Percentiles rank a stretch among this genome's conserved stretches.
These are phyloP conservation scores for Pterostichus niger DNA, from an alignment of 2,888 invertebrate genomes.

Conservation along the genomic window DNA sequence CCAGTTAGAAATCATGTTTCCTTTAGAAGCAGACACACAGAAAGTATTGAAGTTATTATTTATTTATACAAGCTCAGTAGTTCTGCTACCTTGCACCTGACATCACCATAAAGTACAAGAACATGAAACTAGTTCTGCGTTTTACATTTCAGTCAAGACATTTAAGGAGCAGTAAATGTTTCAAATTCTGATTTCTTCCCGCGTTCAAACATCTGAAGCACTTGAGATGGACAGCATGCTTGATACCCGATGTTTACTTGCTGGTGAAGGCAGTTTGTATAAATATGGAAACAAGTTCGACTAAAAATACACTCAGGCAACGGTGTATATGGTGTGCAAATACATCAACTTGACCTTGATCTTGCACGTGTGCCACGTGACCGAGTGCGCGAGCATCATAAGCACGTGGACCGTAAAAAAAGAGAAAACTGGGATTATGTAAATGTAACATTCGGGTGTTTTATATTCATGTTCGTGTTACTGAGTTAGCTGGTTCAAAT, in stretches of 20 bases:
- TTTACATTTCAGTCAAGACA: background rate
- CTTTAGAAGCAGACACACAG: slow-evolving; percentile 6
- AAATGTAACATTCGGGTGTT: slow-evolving; percentile 24
- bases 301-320: slow-evolving; percentile 21
- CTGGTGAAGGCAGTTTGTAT: slow-evolving; percentile 34
- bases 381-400: slow-evolving; percentile 15
- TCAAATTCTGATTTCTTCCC: slow-evolving; percentile 38
- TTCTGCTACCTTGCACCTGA: background rate
- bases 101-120: background rate
- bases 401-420: slow-evolving; percentile 34
- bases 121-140: too few species aligned
- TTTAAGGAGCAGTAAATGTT: slow-evolving; percentile 45
- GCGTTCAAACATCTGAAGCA: slow-evolving; percentile 13
- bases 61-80: background rate
- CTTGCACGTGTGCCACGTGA: slow-evolving; percentile 38
- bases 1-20: too few species aligned
- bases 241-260: slow-evolving; percentile 1
- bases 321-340: background rate
- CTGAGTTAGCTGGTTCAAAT: background rate
- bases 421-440: slow-evolving; percentile 32
- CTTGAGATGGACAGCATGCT: slow-evolving; percentile 28
- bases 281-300: slow-evolving; percentile 44
- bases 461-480: slow-evolving; percentile 28
- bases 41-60: slow-evolving; percentile 15
- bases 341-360: slow-evolving; percentile 46